Percentiles rank a stretch among this genome's conserved stretches.
Conservation (phyloP, 1,140 invertebrate genomes). For the Semibalanus balanoides region DNA sequence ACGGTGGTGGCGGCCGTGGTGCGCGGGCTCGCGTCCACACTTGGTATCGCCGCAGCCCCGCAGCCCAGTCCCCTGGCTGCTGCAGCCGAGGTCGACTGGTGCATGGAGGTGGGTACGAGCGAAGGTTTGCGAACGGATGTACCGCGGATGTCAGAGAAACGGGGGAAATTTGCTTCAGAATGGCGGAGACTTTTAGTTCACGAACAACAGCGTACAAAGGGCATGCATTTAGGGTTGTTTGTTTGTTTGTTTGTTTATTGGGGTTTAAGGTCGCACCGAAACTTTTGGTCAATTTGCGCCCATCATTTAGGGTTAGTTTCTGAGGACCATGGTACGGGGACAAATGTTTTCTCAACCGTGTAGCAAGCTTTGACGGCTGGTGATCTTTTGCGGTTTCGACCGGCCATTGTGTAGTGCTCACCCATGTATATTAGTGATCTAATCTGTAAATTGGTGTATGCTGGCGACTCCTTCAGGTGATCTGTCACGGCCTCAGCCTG, state of each 20-base stretch:
- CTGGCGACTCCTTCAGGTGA: no score
- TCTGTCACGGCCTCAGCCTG: constrained; percentile 80
- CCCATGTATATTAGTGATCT: no score
- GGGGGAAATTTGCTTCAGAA: no score
- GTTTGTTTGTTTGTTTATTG: neutral
- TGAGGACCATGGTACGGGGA: no score
- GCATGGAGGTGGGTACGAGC: constrained; percentile 34
- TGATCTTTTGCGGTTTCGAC: no score
- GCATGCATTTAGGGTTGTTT: neutral
- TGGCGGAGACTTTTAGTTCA: no score
- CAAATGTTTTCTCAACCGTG: no score
- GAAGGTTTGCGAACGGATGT: neutral
- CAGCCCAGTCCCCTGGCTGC: constrained; percentile 24
- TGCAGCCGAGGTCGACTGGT: constrained; percentile 38
- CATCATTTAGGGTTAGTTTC: neutral
- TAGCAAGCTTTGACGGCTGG: no score
- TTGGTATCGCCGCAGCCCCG: constrained; percentile 21
- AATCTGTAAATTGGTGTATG: no score
- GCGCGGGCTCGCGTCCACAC: constrained; percentile 19
- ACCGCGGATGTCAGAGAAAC: neutral
- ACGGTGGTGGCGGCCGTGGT: constrained; percentile 23
- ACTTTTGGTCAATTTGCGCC: neutral
- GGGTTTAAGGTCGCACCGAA: no score
- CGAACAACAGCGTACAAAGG: no score
- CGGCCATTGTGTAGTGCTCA: no score